Evolutionary conservation across 2,888 invertebrate genomes (phyloP), one percentile per base, ranked within the genome.

Genomic region (Lasiommata megera): DNA sequence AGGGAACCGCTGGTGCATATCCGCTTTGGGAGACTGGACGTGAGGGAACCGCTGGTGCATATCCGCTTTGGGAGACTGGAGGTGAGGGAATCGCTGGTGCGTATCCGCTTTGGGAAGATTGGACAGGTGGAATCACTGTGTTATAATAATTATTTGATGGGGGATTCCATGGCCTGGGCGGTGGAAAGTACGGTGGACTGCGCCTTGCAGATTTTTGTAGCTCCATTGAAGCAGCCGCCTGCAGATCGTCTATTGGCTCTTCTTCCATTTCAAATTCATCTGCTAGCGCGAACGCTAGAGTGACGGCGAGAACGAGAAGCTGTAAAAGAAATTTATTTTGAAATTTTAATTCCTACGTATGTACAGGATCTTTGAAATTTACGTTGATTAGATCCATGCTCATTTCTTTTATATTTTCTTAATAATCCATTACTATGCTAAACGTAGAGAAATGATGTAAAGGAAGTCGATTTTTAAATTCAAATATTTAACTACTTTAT

Each of bases 281-380:
- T 51, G 82, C 87, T 56, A 78, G 52, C 14, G 87, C 67, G 50
- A 88, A 58, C 38, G 87, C 87, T 74, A 88, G 68, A 55, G 82
- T 64, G 67, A 79, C 75, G 48, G 78, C 63, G 58, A 86, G 69
- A 66, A 81, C 62, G 56, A 71, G 75, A 41, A 85, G 60, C 89
- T 89, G 82, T 38, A 70, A 75, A 68, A 72, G 67, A 63, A 64
- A 67, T 58, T 31, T 44, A 29, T 41, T 29, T 34, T 16, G 40
- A n/a, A n/a, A n/a, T 16, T 12, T 9, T 7, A 40, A 16, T 5
- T 23, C 2, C 5, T 23, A 23, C 23, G 23, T 23, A 3, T 23
- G n/a, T n/a, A n/a, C n/a, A n/a, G n/a, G n/a, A n/a, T n/a, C n/a
- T n/a, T n/a, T n/a, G n/a, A n/a, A n/a, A n/a, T n/a, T n/a, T n/a